A percentile compares a stretch with the other conserved stretches of the same genome.
Conservation (phyloP, 2,797 vertebrate genomes). For the Rhinella marina region DNA sequence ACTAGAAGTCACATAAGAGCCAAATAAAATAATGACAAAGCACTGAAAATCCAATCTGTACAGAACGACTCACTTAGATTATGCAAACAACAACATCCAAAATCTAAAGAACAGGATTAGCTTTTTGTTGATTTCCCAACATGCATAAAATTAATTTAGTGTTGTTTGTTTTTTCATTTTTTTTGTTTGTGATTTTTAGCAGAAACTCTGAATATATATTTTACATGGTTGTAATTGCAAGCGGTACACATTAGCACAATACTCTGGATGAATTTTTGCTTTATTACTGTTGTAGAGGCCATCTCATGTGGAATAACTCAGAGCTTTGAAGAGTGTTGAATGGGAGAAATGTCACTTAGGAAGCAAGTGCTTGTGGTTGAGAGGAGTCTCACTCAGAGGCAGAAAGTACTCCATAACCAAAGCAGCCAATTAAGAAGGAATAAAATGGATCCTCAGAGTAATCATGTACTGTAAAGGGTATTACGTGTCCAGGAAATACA, state of each 20-base stretch:
- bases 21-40: conserved; percentile 57
- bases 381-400: conserved; percentile 30
- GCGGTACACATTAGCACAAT: background rate
- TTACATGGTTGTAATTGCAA: conserved; percentile 2
- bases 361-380: conserved; percentile 19
- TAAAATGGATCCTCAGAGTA: conserved; percentile 35
- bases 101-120: background rate
- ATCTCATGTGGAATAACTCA: conserved; percentile 37
- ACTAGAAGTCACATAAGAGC: conserved; percentile 58
- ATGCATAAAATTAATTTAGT: background rate
- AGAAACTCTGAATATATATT: conserved; percentile 12
- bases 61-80: conserved; percentile 45
- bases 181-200: background rate
- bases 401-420: conserved; percentile 41
- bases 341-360: conserved; percentile 29
- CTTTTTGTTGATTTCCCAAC: conserved; percentile 22
- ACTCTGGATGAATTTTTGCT: background rate
- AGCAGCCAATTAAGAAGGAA: conserved; percentile 47
- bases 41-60: conserved; percentile 51
- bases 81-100: conserved; percentile 30
- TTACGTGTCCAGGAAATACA: conserved; percentile 44
- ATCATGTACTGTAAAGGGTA: conserved; percentile 34
- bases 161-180: background rate
- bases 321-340: conserved; percentile 29
- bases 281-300: background rate